Conservation (phyloP, 2,797 vertebrate genomes). For the Chelon auratus region DNA sequence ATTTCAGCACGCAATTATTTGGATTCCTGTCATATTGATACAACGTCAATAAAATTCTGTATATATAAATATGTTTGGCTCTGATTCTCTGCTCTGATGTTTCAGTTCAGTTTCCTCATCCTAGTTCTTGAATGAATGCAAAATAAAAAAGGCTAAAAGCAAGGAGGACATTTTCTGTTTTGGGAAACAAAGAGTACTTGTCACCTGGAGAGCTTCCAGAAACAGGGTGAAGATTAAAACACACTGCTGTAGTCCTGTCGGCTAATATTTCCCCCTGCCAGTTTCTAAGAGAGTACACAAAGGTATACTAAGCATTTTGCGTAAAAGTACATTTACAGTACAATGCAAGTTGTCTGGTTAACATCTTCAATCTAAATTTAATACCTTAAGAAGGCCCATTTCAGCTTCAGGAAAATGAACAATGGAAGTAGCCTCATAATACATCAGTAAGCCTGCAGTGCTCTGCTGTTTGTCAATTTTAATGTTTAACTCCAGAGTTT, state of each 20-base stretch:
- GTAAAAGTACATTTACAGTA: constrained; percentile 24
- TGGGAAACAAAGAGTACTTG: constrained; percentile 43
- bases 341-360: constrained; percentile 43
- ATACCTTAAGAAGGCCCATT: constrained; percentile 11
- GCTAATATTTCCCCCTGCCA: constrained; percentile 48
- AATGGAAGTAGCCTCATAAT: not conserved
- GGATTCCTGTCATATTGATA: not conserved
- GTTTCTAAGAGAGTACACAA: constrained; percentile 30
- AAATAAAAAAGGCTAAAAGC: constrained; percentile 15
- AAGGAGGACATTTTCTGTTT: constrained; percentile 19
- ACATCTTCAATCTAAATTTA: constrained; percentile 39
- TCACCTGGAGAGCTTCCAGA: constrained; percentile 67
- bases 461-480: constrained; percentile 42
- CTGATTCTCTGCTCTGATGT: not conserved
- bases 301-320: constrained; percentile 16
- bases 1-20: not conserved
- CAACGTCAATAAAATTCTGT: not conserved
- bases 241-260: constrained; percentile 26
- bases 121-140: not conserved
- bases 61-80: not conserved
- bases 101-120: not conserved
- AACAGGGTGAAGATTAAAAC: constrained; percentile 52
- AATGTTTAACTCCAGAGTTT: constrained; percentile 55
- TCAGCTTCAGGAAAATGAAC: constrained; percentile 12
- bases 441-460: not conserved